These are phyloP conservation scores for Lates calcarifer DNA, from an alignment of 2,113 vertebrate species.

Conservation along the genomic window DNA sequence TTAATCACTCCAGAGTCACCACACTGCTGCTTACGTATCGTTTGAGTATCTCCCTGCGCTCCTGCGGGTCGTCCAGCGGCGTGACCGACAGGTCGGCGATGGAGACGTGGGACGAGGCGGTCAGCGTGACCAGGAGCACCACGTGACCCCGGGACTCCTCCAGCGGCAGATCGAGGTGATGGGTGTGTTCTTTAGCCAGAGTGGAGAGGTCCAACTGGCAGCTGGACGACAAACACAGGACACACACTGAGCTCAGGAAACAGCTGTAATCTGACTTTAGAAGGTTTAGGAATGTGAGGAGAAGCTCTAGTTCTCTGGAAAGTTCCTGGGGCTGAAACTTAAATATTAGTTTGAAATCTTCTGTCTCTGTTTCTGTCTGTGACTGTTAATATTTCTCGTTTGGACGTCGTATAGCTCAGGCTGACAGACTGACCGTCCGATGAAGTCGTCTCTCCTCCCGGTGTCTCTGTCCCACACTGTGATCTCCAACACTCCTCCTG, in stretches of 20 bases:
- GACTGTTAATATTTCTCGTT: no score
- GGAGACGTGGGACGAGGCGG: conserved; percentile 89
- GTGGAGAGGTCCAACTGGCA: conserved; percentile 92
- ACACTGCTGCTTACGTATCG: conserved; percentile 88
- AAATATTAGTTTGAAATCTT: no score
- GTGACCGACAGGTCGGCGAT: conserved; percentile 90
- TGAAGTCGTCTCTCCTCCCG: conserved; percentile 95
- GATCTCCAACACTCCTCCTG: conserved; percentile 91
- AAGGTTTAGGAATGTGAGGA: no score
- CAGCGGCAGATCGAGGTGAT: conserved; percentile 89
- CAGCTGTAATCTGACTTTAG: no score
- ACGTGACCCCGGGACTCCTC: conserved; percentile 90
- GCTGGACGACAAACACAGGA: conserved; percentile 74
- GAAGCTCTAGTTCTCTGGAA: no score
- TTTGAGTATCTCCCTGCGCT: conserved; percentile 85
- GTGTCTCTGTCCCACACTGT: conserved; percentile 95
- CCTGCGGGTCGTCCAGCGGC: conserved; percentile 89
- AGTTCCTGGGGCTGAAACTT: no score
- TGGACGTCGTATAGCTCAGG: background rate
- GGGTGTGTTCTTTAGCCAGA: conserved; percentile 91
- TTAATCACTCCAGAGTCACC: background rate
- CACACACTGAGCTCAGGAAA: no score
- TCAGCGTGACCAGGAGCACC: conserved; percentile 93
- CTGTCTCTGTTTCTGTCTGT: no score
- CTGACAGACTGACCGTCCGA: conserved; percentile 90